These are phyloP conservation scores for Labia minor DNA, from an alignment of 2,888 invertebrate genomes.

Conservation along the genomic window DNA sequence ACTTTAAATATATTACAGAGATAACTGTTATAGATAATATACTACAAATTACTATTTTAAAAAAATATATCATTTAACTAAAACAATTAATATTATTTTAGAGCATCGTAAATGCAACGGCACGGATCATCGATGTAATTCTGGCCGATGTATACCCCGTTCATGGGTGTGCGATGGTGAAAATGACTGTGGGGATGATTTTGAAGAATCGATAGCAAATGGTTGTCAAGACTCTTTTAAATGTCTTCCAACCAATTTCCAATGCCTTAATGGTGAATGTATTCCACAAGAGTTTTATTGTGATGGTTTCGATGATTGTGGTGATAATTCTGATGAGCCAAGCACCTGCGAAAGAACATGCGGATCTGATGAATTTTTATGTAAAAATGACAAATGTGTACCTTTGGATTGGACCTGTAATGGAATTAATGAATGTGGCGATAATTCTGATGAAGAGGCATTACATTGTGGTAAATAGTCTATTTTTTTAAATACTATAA, in stretches of 20 bases:
- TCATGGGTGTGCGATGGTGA: constrained; percentile 62
- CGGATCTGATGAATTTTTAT: constrained; percentile 44
- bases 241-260: constrained; percentile 36
- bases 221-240: background rate
- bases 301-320: constrained; percentile 60
- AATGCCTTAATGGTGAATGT: constrained; percentile 54
- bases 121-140: constrained; percentile 49
- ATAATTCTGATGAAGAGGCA: constrained; percentile 54
- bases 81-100: no score
- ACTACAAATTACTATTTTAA: no score
- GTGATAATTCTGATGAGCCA: constrained; percentile 61
- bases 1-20: background rate
- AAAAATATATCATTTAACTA: no score
- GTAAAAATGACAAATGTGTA: constrained; percentile 54
- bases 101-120: constrained; percentile 39
- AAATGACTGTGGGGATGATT: constrained; percentile 39
- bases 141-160: constrained; percentile 57
- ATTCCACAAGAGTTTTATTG: constrained; percentile 53
- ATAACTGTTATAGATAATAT: no score
- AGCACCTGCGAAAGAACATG: constrained; percentile 37
- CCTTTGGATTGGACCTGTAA: constrained; percentile 55
- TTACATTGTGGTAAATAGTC: background rate
- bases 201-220: constrained; percentile 30
- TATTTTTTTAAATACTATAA: background rate
- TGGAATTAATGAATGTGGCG: constrained; percentile 56